Evolutionary conservation across 1,140 invertebrate genomes (phyloP).

Genomic region (Drosophila hydei): DNA sequence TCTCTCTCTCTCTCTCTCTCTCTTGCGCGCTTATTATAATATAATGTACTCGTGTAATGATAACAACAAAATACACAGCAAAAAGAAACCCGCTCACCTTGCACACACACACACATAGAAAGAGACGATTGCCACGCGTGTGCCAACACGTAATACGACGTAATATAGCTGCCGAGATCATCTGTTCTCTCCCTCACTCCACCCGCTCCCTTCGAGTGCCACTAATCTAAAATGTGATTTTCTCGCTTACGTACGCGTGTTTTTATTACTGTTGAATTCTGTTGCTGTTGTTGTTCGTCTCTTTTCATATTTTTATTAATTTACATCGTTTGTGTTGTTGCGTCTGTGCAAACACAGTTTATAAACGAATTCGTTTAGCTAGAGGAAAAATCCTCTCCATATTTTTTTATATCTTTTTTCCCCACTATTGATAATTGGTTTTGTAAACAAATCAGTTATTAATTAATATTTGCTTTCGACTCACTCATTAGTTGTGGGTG

Average conservation of each 20-base stretch:
- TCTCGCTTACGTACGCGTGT: constrained; percentile 44
- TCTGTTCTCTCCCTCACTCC: constrained; percentile 6
- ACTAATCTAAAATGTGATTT: constrained; percentile 56
- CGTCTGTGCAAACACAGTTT: constrained; percentile 51
- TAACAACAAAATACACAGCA: constrained; percentile 48
- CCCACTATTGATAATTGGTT: constrained; percentile 47
- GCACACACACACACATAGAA: constrained; percentile 28
- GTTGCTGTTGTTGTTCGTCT: constrained; percentile 9
- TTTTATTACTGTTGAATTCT: constrained; percentile 34
- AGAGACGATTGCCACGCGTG: constrained; percentile 55
- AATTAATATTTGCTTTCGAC: constrained; percentile 56
- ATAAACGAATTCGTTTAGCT: constrained; percentile 28
- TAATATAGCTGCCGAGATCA: constrained; percentile 47
- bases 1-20: constrained; percentile 5
- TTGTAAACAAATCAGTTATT: constrained; percentile 52
- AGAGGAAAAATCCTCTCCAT: background rate
- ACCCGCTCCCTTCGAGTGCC: constrained; percentile 7
- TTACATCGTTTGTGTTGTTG: constrained; percentile 53
- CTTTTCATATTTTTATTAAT: constrained; percentile 54
- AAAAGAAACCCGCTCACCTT: constrained; percentile 70
- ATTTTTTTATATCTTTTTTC: constrained; percentile 9
- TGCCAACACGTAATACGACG: constrained; percentile 72
- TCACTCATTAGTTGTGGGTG: constrained; percentile 11
- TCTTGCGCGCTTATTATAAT: constrained; percentile 4
- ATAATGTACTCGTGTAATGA: constrained; percentile 65